phyloP scores from a whole-genome alignment of 2,113 vertebrate genomes.

The Opisthocomus hoazin region DNA sequence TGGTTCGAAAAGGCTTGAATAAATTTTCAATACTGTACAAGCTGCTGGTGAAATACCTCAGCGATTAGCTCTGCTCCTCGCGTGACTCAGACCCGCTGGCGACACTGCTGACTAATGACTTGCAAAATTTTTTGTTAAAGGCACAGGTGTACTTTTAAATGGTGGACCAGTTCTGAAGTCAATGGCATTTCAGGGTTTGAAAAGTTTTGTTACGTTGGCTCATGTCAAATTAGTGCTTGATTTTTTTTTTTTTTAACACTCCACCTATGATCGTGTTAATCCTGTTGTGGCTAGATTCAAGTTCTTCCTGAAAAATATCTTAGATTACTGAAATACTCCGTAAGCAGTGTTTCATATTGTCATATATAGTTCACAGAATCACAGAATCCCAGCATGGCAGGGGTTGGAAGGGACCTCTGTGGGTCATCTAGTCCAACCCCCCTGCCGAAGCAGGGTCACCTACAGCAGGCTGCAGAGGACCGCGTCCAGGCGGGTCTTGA shows the following conservation, averaged over 20 bases:
- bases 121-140: slow-evolving; percentile 20
- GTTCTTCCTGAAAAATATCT: no score
- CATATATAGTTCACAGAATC: no score
- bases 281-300: no score
- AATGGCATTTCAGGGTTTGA: not conserved
- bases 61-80: slow-evolving; percentile 5
- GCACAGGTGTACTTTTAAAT: not conserved
- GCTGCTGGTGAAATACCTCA: not conserved
- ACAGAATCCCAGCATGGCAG: no score
- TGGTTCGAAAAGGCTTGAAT: slow-evolving; percentile 7
- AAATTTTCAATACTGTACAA: slow-evolving; percentile 28
- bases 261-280: no score
- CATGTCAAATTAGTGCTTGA: not conserved
- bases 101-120: slow-evolving; percentile 14
- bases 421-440: no score
- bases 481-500: no score
- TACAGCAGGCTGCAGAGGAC: no score
- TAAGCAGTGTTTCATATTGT: no score
- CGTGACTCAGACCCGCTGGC: not conserved
- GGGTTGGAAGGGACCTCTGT: no score
- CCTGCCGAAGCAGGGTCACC: no score
- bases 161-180: not conserved
- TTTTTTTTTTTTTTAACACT: not conserved
- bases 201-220: not conserved
- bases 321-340: no score